Percentiles rank a stretch among this genome's conserved stretches.
phyloP scores from a whole-genome alignment of 2,888 invertebrate genomes.

The Onthophagus sagittarius region DNA sequence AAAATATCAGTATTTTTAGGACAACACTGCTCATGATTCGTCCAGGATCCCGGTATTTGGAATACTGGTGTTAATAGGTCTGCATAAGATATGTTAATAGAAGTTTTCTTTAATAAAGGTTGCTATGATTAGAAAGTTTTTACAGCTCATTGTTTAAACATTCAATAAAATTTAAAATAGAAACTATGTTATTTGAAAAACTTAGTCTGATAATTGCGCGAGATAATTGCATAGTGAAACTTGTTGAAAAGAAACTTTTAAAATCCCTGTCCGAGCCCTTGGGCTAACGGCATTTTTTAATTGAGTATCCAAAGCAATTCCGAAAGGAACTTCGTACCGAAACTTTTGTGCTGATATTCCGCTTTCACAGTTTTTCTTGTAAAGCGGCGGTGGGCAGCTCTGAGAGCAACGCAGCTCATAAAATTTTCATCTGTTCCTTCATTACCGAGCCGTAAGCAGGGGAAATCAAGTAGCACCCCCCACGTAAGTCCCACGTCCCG shows the following conservation, averaged over 20 bases:
- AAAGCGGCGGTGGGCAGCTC: background rate
- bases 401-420: constrained; percentile 19
- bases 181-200: background rate
- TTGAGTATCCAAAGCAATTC: background rate
- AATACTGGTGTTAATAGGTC: too few relatives aligned
- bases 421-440: constrained; percentile 29
- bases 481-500: constrained; percentile 26
- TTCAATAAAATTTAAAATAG: background rate
- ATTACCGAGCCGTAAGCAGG: constrained; percentile 32
- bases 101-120: too few relatives aligned
- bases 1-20: too few relatives aligned
- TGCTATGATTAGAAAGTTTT: too few relatives aligned
- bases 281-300: background rate
- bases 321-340: background rate
- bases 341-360: background rate
- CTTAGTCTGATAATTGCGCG: background rate
- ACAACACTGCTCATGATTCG: too few relatives aligned
- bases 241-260: background rate
- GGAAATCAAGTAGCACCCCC: constrained; percentile 23
- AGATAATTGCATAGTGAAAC: background rate
- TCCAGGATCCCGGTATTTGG: too few relatives aligned
- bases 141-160: background rate
- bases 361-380: background rate
- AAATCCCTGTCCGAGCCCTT: background rate
- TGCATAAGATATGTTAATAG: too few relatives aligned